Evolutionary conservation across 2,888 invertebrate species (phyloP), one percentile per base, ranked within the genome.

Genomic region (Sphaerophoria rueppellii): DNA sequence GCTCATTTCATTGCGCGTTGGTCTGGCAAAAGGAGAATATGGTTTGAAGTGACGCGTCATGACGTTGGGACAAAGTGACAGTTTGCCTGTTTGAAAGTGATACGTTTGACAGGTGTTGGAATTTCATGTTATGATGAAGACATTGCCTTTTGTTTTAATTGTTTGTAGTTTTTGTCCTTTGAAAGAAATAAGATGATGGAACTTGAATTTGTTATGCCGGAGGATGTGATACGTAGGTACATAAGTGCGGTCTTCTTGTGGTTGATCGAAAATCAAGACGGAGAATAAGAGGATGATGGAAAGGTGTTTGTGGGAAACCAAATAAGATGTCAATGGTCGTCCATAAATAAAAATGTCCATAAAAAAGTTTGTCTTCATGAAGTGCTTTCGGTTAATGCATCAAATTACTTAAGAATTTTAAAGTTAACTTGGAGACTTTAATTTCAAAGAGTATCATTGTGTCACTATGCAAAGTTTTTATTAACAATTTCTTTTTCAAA

Each of bases 31-130:
- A 24, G 52, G 57, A 43, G 57, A 43, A 55, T 6, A 24, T 40
- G 67, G 11, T 73, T 24, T n/a, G 43, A 70, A 69, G 54, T 83
- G 82, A 75, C 71, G 65, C 11, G 43, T 63, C 61, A 48, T 83
- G 82, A 75, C 71, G 65, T 65, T 75, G 87, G 87, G 79, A 74
- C 81, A 87, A 87, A 87, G 87, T 88, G 88, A 88, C 88, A 88
- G 88, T 87, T 87, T 86, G 87, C 63, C 75, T 86, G 88, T 87
- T 87, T 61, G 87, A 85, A 88, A 87, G 88, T 88, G 88, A 88
- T 87, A 83, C 67, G 67, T 72, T 69, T 88, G 88, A 88, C 88
- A 88, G 88, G 87, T 88, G 87, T 86, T 87, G 87, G 86, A 85
- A 87, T 87, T 82, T 82, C 55, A 24, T 79, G 60, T 75, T 65